These are phyloP conservation scores for Eretmochelys imbricata DNA, from an alignment of 2,113 vertebrate genomes.

Conservation along the genomic window DNA sequence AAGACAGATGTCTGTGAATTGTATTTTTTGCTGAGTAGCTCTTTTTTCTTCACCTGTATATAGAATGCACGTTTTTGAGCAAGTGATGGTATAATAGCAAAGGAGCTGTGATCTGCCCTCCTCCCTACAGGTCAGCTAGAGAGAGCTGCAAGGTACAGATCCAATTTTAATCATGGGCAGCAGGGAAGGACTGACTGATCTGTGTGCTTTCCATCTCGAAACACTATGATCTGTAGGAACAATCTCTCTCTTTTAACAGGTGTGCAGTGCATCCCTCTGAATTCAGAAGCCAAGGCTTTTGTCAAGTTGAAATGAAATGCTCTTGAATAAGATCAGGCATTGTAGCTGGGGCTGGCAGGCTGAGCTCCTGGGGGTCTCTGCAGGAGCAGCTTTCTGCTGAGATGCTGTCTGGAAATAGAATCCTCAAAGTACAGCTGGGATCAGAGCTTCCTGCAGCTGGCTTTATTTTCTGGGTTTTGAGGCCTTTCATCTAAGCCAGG, in stretches of 20 bases:
- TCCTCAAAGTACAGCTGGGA: background rate
- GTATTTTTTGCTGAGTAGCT: background rate
- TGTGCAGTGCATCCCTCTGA: background rate
- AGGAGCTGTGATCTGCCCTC: background rate
- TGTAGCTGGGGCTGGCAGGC: background rate
- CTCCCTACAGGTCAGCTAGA: background rate
- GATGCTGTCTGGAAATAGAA: rapidly evolving
- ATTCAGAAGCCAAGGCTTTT: background rate
- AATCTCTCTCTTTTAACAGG: background rate
- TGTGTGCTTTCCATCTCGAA: background rate
- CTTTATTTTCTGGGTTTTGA: background rate
- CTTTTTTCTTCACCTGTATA: background rate
- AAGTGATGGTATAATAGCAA: background rate
- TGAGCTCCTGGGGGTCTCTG: background rate
- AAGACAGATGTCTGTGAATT: background rate
- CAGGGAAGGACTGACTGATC: background rate
- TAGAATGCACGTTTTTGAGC: background rate
- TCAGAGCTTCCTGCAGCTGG: background rate
- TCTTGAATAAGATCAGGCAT: background rate
- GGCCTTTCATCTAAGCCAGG: background rate
- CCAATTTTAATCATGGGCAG: background rate
- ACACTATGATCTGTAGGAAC: background rate
- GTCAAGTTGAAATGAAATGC: background rate
- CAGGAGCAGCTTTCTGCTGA: background rate
- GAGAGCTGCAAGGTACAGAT: background rate